phyloP scores from a whole-genome alignment of 2,888 invertebrate genomes.

The Scaeva pyrastri region DNA sequence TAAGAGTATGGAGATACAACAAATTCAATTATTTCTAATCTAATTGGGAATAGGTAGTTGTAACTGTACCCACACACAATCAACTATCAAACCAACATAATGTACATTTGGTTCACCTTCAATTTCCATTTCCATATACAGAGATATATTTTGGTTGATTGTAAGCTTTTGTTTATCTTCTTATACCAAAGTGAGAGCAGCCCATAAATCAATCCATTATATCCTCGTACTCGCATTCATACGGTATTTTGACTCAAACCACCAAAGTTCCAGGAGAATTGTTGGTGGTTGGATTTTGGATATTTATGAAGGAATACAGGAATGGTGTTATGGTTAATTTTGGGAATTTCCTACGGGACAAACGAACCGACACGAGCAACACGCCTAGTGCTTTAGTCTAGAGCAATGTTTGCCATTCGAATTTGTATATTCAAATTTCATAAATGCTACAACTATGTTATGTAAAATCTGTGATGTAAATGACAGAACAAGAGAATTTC shows the following conservation, averaged over 20 bases:
- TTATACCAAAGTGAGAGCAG: constrained; percentile 19
- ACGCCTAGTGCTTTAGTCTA: no score
- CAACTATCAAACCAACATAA: constrained; percentile 39
- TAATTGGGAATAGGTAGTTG: constrained; percentile 39
- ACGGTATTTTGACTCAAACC: background rate
- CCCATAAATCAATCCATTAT: constrained; percentile 63
- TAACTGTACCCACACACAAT: no score
- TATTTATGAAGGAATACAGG: no score
- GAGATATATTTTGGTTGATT: background rate
- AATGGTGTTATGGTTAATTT: constrained; percentile 7
- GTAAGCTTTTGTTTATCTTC: constrained; percentile 42
- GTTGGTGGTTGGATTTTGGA: no score
- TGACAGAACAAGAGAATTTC: constrained; percentile 4
- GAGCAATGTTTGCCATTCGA: constrained; percentile 49
- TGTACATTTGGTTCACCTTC: constrained; percentile 4
- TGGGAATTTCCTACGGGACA: constrained; percentile 36
- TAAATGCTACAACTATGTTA: background rate
- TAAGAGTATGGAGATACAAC: constrained; percentile 23
- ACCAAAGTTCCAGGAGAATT: background rate
- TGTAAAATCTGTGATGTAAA: background rate
- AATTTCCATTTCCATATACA: no score
- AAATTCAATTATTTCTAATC: constrained; percentile 64
- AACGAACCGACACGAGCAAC: no score
- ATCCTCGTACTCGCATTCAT: constrained; percentile 10
- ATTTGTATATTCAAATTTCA: constrained; percentile 54